phyloP scores from a whole-genome alignment of 2,113 vertebrate genomes.

The Aptenodytes patagonicus region DNA sequence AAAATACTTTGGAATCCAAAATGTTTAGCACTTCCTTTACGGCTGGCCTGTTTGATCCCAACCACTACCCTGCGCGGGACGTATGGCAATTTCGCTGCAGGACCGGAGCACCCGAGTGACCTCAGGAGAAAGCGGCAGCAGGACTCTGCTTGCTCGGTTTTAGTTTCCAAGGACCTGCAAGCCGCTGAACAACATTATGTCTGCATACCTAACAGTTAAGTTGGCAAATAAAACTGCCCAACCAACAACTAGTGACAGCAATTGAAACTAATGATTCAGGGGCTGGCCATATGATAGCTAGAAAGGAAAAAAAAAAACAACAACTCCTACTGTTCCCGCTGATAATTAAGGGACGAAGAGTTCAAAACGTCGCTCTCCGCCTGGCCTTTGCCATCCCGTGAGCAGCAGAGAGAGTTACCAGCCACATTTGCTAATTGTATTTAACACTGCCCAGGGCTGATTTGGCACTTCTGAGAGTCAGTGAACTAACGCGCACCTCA shows the following conservation, averaged over 20 bases:
- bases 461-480: accelerated
- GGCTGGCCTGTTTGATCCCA: background rate
- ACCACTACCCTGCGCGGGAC: accelerated
- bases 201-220: background rate
- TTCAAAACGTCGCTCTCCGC: background rate
- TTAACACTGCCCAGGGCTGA: background rate
- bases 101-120: background rate
- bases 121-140: background rate
- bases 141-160: background rate
- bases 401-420: background rate
- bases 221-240: background rate
- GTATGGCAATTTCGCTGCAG: background rate
- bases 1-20: background rate
- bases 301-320: background rate
- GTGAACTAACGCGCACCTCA: background rate
- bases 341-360: background rate
- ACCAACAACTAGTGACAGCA: background rate
- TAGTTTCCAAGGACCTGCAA: background rate
- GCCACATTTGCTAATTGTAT: background rate
- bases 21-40: background rate
- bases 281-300: background rate
- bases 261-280: background rate
- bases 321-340: background rate
- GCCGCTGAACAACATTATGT: background rate
- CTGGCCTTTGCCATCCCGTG: background rate